phyloP scores from a whole-genome alignment of 1,140 invertebrate species.

The Drosophila willistoni region DNA sequence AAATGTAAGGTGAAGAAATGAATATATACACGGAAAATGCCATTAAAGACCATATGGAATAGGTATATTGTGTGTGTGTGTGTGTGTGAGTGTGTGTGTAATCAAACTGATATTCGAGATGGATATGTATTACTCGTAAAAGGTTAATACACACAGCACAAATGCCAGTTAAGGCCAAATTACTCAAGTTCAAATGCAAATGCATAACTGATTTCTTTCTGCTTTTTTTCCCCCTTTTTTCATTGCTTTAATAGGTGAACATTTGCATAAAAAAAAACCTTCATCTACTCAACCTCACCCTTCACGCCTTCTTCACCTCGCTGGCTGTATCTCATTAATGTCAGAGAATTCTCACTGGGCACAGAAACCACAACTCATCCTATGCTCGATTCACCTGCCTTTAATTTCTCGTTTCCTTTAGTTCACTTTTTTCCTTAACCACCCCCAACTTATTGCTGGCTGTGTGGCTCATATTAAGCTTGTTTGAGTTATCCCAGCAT shows the following conservation, averaged over 20 bases:
- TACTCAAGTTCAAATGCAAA: conserved; percentile 9
- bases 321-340: conserved; percentile 6
- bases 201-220: background rate
- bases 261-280: conserved; percentile 6
- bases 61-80: background rate
- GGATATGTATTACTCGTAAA: conserved; percentile 18
- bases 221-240: background rate
- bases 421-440: conserved; percentile 3
- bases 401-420: conserved; percentile 7
- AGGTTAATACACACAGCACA: background rate
- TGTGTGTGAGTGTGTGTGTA: conserved; percentile 4
- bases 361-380: conserved; percentile 5
- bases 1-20: conserved; percentile 10
- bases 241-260: background rate
- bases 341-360: background rate
- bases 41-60: conserved; percentile 20
- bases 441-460: background rate
- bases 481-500: conserved; percentile 47
- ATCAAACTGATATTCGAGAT: conserved; percentile 36
- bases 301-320: background rate
- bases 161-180: conserved; percentile 10
- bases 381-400: conserved; percentile 1
- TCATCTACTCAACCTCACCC: too few relatives aligned
- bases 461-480: conserved; percentile 48
- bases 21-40: conserved; percentile 6